Base-by-base conservation (phyloP, 2,888 invertebrate species). In the Scaptomyza parva region DNA sequence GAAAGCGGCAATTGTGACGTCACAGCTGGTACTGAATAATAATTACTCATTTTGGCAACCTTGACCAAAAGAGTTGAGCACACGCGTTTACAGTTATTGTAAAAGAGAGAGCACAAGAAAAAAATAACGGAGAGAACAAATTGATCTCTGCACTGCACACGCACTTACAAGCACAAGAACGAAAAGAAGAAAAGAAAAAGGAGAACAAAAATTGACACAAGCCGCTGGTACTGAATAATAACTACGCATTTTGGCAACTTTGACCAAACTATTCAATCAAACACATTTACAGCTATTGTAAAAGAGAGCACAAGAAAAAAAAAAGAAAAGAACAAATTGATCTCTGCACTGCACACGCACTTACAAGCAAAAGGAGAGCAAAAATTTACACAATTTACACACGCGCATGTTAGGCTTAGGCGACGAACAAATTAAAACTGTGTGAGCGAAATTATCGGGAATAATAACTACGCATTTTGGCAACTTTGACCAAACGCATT, bases 21-120 rank as follows among this genome's bases (percentile, higher is more conserved):
- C 43, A 20, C 28, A 52, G 41, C 20, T 14, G 26, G 26, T n/a
- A n/a, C n/a, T n/a, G 11, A 11, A 7, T n/a, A 52, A 12, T 5
- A 17, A 39, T 18, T 17, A 43, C 14, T 26, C 51, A 40, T 7
- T 26, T 51, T 20, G 18, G n/a, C 26, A n/a, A 33, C n/a, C n/a
- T n/a, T n/a, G n/a, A 33, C n/a, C 30, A 30, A 30, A 12, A 12
- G 11, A 33, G 3, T 33, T n/a, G 33, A 5, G n/a, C 33, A 5
- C n/a, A n/a, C 28, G 9, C 5, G 9, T 28, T 9, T 2, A 28
- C 28, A 28, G 28, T 30, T 12, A 30, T 12, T 11, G 3, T 30
- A 3, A 30, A 30, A 30, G 30, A 14, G 26, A 26, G 26, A 26
- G 6, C 8, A 6, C 6, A 6, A 24, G 6, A 24, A 24, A 24